Base-by-base conservation (phyloP, 2,888 invertebrate species). In the Sycophila texana region DNA sequence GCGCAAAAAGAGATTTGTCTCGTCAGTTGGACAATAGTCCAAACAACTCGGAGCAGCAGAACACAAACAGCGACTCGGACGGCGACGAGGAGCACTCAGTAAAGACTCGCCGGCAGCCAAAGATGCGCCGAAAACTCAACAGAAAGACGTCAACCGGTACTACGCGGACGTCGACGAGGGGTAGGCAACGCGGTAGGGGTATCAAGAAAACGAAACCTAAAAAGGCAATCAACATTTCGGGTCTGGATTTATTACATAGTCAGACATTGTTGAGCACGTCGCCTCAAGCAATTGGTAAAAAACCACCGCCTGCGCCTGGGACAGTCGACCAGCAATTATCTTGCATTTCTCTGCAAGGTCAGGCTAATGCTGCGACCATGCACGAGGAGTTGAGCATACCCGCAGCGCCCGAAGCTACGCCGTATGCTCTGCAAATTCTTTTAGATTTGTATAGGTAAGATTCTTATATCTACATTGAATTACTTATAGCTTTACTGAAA, bases 281-380 rank as follows among this genome's bases (percentile, higher is more conserved):
- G 26, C 94, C 94, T 72, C 95, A 95, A 90, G 92, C 93, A 67
- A 92, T 92, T 85, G 94, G 94, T 12, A 94, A 94, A 87, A 95
- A 94, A 89, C 92, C 95, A 82, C 96, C 96, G 57, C 96, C 97
- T 49, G 97, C 97, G 66, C 97, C 97, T 13, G 98, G 98, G 74
- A 97, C 97, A 89, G 96, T 98, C 79, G 97, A 97, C 90, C 97
- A 97, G 89, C 96, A 97, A 84, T 91, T 98, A 79, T 96, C 97
- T 4, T 94, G 95, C 63, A 91, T 97, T 73, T 92, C 92, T 72
- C 84, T 90, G 26, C 94, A 95, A 60, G 92, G 94, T 74, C 92
- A 92, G 86, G 92, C 94, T 87, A 94, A 94, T 87, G 92, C 94
- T 80, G 91, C 92, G 30, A 91, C 92, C 66, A 93, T 95, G 81